These are phyloP conservation scores for Galemys pyrenaicus DNA, from an alignment of 2,113 vertebrate genomes.

Conservation along the genomic window DNA sequence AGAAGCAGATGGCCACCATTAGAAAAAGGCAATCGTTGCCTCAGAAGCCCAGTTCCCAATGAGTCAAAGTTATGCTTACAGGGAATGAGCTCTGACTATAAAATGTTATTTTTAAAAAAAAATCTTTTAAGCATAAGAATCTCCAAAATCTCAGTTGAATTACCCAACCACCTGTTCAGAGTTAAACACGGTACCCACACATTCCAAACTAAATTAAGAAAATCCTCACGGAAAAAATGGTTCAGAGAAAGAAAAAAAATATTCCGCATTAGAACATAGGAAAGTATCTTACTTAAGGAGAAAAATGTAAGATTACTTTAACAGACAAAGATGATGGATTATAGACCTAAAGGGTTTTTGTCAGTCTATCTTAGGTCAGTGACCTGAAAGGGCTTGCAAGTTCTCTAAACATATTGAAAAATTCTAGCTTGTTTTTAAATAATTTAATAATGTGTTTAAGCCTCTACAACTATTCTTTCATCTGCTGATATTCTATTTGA, in stretches of 20 bases:
- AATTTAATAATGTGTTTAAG: not conserved
- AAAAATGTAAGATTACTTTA: not conserved
- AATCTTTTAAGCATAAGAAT: not conserved
- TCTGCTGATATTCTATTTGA: not conserved
- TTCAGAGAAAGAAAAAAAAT: not conserved
- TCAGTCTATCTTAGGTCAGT: not conserved
- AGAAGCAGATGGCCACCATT: not conserved
- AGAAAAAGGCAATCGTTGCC: conserved; percentile 2
- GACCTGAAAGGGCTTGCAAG: not conserved
- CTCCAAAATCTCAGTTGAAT: not conserved
- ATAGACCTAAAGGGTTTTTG: not conserved
- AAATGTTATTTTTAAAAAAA: conserved; percentile 4
- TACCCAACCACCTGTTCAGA: not conserved
- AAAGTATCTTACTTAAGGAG: not conserved
- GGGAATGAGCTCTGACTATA: not conserved
- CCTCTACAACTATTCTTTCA: not conserved
- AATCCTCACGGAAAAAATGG: not conserved
- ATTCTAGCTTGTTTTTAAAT: not conserved
- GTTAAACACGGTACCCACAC: not conserved
- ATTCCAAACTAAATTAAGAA: not conserved
- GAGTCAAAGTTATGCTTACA: not conserved
- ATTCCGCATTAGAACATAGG: not conserved
- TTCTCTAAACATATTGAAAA: not conserved
- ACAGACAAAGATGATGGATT: not conserved
- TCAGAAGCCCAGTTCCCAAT: not conserved